Evolutionary conservation across 2,888 invertebrate species (phyloP), one percentile per base, ranked within the genome.

Genomic region (Agrochola macilenta): DNA sequence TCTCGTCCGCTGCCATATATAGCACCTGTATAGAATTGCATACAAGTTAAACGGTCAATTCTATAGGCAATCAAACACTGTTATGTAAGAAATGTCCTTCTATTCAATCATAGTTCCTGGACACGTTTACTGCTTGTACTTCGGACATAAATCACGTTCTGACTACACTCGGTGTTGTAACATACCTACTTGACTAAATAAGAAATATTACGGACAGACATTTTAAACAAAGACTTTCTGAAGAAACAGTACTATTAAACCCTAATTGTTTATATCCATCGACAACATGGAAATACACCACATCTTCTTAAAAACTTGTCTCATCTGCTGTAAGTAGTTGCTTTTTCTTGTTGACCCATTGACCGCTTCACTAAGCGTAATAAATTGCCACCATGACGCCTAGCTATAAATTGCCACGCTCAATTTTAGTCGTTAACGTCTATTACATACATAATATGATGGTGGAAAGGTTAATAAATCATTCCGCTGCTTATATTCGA

Each of bases 381-480:
- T 83, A 78, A 71, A 78, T 71, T 57, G 54, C 78, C 54, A 49
- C 30, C 30, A 71, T 60, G 78, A 66, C 60, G 80, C 58, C 17
- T 39, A 43, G 14, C 70, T 57, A 54, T 82, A 78, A 82, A 82
- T 78, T 82, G 78, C 43, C 54, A 43, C 17, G 71, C 58, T 71
- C 83, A 81, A 82, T 82, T 78, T 82, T 17, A 54, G 65, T 78
- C 35, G 46, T 82, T 79, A 39, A 75, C 54, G 39, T 82, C 61
- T 63, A 81, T 52, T 63, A 43, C 17, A 35, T 63, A 57, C 39
- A 43, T 76, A 43, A 57, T 82, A 35, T 35, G 64, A 23, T 52
- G 35, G 30, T 43, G 57, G 49, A 68, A 68, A 43, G 49, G 68
- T 63, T 81, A 81, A 57, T 23, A 68, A 81, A 63, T 75, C 23